Base-by-base conservation (phyloP, 2,113 vertebrate species). In the Emydocephalus ijimae region DNA sequence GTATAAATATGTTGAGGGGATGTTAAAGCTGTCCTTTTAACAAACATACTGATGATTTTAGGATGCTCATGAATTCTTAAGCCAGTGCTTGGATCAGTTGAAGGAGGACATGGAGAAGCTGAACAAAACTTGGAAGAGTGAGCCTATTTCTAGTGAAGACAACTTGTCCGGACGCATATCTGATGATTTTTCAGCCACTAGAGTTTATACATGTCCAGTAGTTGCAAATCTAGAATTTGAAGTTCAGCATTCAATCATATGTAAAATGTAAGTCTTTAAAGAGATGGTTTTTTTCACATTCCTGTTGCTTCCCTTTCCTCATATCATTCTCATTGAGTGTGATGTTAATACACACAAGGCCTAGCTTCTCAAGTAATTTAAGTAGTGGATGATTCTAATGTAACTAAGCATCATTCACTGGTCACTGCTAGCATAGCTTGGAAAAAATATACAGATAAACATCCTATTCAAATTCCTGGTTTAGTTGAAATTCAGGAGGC, bases 51-150 rank as follows among this genome's bases (percentile, higher is more conserved):
- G 3, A 43, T 92, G 43, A 14, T 95, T 94, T 64, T 96, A 99
- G 99, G 99, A 99, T 95, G 99, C 99, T 81, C 99, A 99, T 87
- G 99, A 99, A 97, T 99, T 99, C 96, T 96, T 99, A 97, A 99
- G 99, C 96, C 99, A 99, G 96, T 99, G 99, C 97, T 97, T 99
- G 97, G 99, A 99, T 96, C 99, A 99, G 96, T 96, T 99, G 90
- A 99, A 99, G 95, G 99, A 99, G 18, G 99, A 99, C 34, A 98
- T 99, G 96, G 99, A 99, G 95, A 99, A 99, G 94, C 97, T 99
- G 94, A 99, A 99, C 96, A 99, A 99, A 97, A 99, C 96, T 92
- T 99, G 98, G 97, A 98, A 98, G 85, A 98, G 96, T 3, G 99
- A 99, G 57, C 95, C 97, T 18, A 48, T 96, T 0, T 94, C 96